Base-by-base conservation (phyloP, 1,140 invertebrate genomes). In the Neodiprion lecontei region DNA sequence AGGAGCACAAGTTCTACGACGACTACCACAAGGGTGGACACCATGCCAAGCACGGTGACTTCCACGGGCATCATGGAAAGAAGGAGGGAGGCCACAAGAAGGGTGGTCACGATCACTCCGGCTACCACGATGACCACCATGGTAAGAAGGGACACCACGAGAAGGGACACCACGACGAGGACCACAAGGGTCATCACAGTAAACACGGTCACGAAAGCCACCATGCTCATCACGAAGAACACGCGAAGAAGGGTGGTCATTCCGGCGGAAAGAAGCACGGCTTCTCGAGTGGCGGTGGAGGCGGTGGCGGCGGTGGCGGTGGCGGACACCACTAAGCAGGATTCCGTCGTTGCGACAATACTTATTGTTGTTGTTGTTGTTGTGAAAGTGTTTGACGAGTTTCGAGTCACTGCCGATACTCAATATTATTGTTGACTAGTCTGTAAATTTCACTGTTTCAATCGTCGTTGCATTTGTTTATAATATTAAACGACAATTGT, bases 1-100 rank as follows among this genome's bases (percentile, higher is more conserved):
- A 94, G 79, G 92, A 94, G 79, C 93, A 94, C 84, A 94, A 94
- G 84, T 94, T 94, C 90, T 94, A 94, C 85, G 93, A 94, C 83
- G 93, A 94, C 81, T 91, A 90, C 84, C 92, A 94, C 85, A 93
- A 94, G 83, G 91, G 91, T 11, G 93, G 93, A 1, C 91, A 93
- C 76, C 92, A 94, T 82, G 90, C 91, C 78, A 92, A 93, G 79
- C 91, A 91, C 79, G 93, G 93, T 53, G 90, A 92, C 75, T 91
- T 91, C 88, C 91, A 94, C 80, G 91, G 91, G 48, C 90, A 93
- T 76, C 92, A 94, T 83, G 90, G 87, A 4, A 82, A 86, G 71
- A 81, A 83, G 5, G 81, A 87, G 65, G 89, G 88, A 71, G 85
- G 81, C 67, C 84, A 88, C 76, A 80, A 88, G 47, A 87, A 90